Conservation (phyloP, 1,140 invertebrate species). For the Bombus soroeensis region DNA sequence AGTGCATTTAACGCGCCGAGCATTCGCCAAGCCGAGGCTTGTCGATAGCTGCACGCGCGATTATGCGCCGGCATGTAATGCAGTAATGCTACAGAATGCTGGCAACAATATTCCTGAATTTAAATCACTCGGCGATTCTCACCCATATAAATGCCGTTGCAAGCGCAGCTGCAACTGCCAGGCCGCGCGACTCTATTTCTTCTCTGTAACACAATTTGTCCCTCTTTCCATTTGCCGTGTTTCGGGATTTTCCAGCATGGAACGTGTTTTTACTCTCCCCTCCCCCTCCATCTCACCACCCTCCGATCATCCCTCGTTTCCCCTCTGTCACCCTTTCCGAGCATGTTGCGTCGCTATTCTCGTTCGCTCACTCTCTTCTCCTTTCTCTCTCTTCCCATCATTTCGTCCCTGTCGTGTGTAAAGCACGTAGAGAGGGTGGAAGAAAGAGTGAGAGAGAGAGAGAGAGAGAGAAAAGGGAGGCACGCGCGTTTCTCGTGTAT, state of each 20-base stretch:
- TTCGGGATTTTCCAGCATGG: conserved; percentile 40
- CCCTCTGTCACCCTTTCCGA: not conserved
- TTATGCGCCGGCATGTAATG: conserved; percentile 43
- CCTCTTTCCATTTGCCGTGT: conserved; percentile 28
- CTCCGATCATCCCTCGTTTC: not conserved
- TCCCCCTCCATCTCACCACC: too few relatives aligned
- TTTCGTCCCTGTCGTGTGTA: not conserved
- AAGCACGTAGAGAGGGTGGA: not conserved
- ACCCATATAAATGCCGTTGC: conserved; percentile 24
- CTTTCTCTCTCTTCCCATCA: not conserved
- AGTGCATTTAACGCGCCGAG: conserved; percentile 8
- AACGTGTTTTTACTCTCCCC: conserved; percentile 23
- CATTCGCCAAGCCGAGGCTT: conserved; percentile 3
- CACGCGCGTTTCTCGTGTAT: conserved; percentile 6
- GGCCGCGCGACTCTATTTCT: conserved; percentile 45
- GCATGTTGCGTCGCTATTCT: not conserved
- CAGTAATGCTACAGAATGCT: conserved; percentile 26
- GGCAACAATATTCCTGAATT: conserved; percentile 43
- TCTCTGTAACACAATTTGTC: conserved; percentile 44
- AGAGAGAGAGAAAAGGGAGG: not conserved
- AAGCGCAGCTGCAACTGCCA: conserved; percentile 35
- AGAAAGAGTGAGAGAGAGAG: not conserved
- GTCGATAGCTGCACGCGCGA: conserved; percentile 34
- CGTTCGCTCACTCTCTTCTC: not conserved
- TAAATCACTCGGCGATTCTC: conserved; percentile 50